These are phyloP conservation scores for Luperina nickerlii DNA, from an alignment of 2,888 invertebrate genomes.

Conservation along the genomic window DNA sequence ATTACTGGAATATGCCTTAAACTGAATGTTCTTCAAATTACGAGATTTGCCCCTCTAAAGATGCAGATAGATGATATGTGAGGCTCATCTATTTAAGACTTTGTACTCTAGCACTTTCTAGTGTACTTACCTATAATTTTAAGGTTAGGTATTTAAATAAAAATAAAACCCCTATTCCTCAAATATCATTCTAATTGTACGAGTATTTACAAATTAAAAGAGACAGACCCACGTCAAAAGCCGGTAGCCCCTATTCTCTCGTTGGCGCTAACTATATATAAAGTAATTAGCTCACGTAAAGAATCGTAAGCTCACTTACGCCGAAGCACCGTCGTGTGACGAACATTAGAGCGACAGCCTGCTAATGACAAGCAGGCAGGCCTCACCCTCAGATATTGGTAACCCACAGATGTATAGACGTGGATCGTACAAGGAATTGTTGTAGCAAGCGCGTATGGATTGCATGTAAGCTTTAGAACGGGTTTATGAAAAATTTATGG, in stretches of 20 bases:
- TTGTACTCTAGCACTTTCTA: not conserved
- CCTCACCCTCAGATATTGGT: constrained; percentile 37
- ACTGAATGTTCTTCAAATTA: not conserved
- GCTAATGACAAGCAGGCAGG: constrained; percentile 52
- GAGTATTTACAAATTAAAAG: not conserved
- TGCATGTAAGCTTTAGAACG: not conserved
- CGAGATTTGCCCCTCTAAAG: not conserved
- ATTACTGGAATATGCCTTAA: too few relatives aligned
- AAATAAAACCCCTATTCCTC: not conserved
- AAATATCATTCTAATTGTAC: not conserved
- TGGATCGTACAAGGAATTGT: constrained; percentile 17
- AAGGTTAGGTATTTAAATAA: not conserved
- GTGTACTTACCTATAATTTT: not conserved
- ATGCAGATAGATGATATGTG: not conserved
- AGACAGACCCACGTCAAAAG: constrained; percentile 4
- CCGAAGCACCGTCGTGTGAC: constrained; percentile 63
- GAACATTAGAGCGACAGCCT: constrained; percentile 45
- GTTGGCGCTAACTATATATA: constrained; percentile 62
- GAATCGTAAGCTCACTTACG: constrained; percentile 54
- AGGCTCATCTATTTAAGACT: not conserved
- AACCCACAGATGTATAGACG: constrained; percentile 37
- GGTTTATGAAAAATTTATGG: too few relatives aligned
- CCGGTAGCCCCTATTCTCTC: constrained; percentile 1
- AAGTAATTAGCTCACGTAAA: constrained; percentile 67
- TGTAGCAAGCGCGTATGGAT: not conserved